phyloP scores from a whole-genome alignment of 2,797 vertebrate genomes.

The Microctenopoma steveboyesi region DNA sequence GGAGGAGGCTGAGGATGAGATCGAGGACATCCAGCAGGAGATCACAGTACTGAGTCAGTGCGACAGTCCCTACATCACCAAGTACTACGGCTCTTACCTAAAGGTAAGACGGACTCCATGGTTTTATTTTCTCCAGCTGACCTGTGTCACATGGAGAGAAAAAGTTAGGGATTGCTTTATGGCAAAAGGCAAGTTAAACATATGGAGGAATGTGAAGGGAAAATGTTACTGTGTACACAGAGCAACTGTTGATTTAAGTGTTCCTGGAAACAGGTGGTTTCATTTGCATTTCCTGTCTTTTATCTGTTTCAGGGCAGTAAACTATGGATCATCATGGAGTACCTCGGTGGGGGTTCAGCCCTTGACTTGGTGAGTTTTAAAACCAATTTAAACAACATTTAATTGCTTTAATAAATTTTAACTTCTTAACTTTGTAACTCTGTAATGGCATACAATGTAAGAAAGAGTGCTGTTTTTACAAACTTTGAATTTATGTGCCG shows the following conservation, averaged over 20 bases:
- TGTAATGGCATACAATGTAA: background rate
- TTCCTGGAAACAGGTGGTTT: background rate
- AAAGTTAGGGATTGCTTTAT: no score
- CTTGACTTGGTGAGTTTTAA: constrained; percentile 88
- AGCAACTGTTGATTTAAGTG: background rate
- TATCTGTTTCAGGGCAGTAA: constrained; percentile 87
- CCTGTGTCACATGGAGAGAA: background rate
- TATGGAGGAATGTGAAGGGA: no score
- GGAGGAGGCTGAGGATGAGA: constrained; percentile 98
- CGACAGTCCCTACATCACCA: constrained; percentile 97
- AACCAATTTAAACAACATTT: background rate
- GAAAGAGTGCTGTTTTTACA: no score
- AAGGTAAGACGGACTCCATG: constrained; percentile 81
- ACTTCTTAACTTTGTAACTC: no score
- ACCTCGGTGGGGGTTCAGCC: constrained; percentile 67
- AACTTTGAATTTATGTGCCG: no score
- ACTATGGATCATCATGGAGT: constrained; percentile 97
- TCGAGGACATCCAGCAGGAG: constrained; percentile 99
- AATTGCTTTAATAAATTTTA: background rate
- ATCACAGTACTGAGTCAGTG: constrained; percentile 99
- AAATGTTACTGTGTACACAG: background rate
- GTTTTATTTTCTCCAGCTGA: background rate
- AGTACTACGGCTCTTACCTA: constrained; percentile 96
- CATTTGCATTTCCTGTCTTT: background rate
- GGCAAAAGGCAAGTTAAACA: no score